phyloP scores from a whole-genome alignment of 2,113 vertebrate species.

The Fregata magnificens region DNA sequence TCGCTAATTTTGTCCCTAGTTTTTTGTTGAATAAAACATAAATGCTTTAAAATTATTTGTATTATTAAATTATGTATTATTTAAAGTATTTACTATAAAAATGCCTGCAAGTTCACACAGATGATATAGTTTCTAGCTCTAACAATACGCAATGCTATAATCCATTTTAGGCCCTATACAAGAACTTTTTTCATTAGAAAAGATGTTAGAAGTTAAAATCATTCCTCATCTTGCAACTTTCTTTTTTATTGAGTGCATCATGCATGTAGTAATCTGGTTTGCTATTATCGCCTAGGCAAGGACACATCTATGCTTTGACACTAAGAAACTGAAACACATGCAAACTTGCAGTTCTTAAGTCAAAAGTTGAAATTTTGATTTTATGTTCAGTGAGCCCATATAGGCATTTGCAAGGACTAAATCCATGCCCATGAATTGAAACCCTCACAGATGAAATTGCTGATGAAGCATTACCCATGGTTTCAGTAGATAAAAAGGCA shows the following conservation, averaged over 20 bases:
- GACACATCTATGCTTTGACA: neutral
- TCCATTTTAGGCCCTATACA: neutral
- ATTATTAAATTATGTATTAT: neutral
- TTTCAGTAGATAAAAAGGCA: neutral
- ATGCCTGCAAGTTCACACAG: neutral
- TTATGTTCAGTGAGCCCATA: neutral
- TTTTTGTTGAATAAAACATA: neutral
- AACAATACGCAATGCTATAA: neutral
- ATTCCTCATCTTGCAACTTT: neutral
- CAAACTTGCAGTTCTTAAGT: neutral
- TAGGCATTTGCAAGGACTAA: neutral
- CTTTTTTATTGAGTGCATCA: neutral
- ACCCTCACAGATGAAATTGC: neutral
- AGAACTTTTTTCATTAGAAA: neutral
- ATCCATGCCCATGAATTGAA: neutral
- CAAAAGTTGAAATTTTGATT: neutral
- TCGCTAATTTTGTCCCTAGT: accelerated
- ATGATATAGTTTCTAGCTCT: neutral
- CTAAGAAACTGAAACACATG: neutral
- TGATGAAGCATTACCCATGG: neutral
- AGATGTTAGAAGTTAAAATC: neutral
- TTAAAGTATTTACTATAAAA: neutral
- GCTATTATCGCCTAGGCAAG: neutral
- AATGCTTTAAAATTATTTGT: neutral
- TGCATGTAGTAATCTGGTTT: neutral